Percentiles rank a stretch among this genome's conserved stretches.
Conservation (phyloP, 92 coral and sea anemone genomes). For the Parazoanthus atlanticus region DNA sequence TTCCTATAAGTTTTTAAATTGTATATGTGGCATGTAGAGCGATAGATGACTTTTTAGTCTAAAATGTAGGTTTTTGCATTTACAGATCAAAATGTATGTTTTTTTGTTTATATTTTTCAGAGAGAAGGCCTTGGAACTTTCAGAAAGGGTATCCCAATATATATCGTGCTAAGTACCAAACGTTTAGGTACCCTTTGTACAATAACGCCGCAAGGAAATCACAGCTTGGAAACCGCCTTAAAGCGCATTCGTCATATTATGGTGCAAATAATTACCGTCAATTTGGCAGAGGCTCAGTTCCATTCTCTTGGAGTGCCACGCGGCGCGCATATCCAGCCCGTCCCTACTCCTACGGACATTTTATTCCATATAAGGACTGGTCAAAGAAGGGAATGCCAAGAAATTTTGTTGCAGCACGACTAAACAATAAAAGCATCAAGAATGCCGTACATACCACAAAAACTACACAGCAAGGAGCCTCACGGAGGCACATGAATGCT, state of each 20-base stretch:
- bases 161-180: neutral
- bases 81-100: neutral
- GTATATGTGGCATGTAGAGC: neutral
- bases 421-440: neutral
- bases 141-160: neutral
- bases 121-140: neutral
- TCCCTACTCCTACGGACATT: neutral
- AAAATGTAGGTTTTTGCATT: neutral
- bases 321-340: slow-evolving; percentile 18
- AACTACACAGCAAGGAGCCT: neutral
- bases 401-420: neutral
- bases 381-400: slow-evolving; percentile 36
- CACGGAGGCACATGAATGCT: slow-evolving; percentile 4
- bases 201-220: neutral
- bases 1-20: neutral
- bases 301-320: neutral
- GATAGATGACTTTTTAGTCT: neutral
- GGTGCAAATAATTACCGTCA: neutral
- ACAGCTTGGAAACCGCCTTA: neutral
- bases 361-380: slow-evolving; percentile 40
- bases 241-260: neutral
- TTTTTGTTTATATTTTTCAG: neutral
- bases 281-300: neutral
- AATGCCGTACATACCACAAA: neutral
- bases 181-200: neutral